phyloP scores from a whole-genome alignment of 2,797 vertebrate species.

The Chloroceryle amazona region DNA sequence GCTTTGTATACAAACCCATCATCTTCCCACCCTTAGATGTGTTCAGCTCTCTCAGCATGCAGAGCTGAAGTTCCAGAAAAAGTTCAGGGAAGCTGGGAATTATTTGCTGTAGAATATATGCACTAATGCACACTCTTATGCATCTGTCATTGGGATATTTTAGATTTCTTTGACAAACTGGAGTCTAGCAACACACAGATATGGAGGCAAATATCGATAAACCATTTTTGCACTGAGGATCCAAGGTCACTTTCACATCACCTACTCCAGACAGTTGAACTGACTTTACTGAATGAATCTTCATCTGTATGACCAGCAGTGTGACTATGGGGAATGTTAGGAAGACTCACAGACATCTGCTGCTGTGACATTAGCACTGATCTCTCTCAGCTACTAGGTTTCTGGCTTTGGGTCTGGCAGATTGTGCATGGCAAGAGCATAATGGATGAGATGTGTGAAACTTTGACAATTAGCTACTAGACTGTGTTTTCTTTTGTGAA shows the following conservation, averaged over 20 bases:
- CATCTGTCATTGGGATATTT: background rate
- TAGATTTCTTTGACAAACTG: background rate
- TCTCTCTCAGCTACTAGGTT: background rate
- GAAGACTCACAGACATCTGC: background rate
- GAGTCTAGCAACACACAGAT: background rate
- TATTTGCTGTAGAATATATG: background rate
- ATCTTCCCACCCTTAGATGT: background rate
- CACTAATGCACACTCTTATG: background rate
- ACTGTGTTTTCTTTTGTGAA: background rate
- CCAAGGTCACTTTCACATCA: background rate
- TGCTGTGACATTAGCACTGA: rapidly evolving
- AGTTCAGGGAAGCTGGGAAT: background rate
- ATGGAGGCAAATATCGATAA: background rate
- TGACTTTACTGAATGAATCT: background rate
- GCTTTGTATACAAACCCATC: background rate
- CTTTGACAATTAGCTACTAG: background rate
- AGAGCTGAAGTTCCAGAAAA: background rate
- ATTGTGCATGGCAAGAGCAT: background rate
- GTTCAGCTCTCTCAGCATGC: background rate
- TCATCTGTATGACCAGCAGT: background rate
- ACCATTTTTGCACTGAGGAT: background rate
- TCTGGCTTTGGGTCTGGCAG: background rate
- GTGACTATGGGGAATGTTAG: background rate
- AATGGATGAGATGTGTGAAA: background rate
- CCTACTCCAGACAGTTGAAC: background rate